Evolutionary conservation across 2,797 vertebrate genomes (phyloP).

Genomic region (Apodemus agrarius): DNA sequence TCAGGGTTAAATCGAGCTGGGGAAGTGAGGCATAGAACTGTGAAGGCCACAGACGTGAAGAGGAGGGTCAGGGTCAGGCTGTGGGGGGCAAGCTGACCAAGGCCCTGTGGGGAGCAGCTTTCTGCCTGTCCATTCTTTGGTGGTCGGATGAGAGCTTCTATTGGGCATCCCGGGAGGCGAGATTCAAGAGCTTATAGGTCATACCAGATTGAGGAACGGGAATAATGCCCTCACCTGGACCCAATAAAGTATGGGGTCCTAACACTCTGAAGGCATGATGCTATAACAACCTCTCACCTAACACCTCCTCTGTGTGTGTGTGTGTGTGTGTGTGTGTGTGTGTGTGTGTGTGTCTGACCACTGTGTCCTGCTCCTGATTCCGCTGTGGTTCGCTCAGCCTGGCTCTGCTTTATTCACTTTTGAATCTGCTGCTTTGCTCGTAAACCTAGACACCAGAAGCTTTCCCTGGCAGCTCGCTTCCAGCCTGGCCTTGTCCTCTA

Average conservation of each 20-base stretch:
- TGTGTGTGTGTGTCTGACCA: background rate
- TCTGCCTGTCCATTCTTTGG: background rate
- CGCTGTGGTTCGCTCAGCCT: background rate
- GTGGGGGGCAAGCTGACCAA: background rate
- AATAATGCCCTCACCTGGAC: background rate
- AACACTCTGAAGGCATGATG: background rate
- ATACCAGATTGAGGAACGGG: background rate
- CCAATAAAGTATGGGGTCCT: background rate
- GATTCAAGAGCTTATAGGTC: background rate
- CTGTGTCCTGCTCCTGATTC: background rate
- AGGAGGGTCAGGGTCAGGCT: background rate
- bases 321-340: background rate
- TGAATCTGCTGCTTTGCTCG: background rate
- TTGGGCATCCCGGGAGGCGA: background rate
- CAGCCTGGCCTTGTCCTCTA: background rate
- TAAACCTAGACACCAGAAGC: background rate
- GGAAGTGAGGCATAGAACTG: background rate
- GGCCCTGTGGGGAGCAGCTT: background rate
- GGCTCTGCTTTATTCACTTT: background rate
- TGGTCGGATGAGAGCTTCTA: background rate
- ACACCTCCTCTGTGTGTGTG: background rate
- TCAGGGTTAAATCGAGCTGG: background rate
- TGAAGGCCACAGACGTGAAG: background rate
- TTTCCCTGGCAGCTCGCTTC: background rate
- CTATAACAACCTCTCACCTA: background rate